Evolutionary conservation across 1,140 invertebrate genomes (phyloP).

Genomic region (Pristionchus pacificus): DNA sequence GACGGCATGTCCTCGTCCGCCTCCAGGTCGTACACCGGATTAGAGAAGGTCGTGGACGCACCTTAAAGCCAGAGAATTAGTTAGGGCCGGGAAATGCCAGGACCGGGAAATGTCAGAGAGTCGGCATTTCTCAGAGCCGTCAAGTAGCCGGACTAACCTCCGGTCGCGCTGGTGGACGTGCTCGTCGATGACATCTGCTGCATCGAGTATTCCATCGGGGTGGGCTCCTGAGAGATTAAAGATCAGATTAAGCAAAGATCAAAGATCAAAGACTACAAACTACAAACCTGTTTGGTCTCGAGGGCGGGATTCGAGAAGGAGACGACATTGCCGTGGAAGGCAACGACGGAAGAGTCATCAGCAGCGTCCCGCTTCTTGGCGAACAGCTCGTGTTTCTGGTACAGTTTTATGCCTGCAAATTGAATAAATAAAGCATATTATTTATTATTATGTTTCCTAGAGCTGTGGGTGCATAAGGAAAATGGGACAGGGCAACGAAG

Average conservation of each 20-base stretch:
- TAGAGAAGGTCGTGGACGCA: constrained; percentile 49
- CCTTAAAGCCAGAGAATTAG: no score
- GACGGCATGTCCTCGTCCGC: neutral
- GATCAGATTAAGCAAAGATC: constrained; percentile 12
- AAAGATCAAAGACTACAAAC: neutral
- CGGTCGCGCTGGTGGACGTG: constrained; percentile 14
- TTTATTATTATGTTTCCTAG: no score
- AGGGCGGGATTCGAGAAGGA: constrained; percentile 56
- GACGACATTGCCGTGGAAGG: constrained; percentile 56
- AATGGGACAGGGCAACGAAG: no score
- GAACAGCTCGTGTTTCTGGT: constrained; percentile 38
- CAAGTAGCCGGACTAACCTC: constrained; percentile 17
- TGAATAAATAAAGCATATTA: neutral
- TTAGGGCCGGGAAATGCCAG: no score
- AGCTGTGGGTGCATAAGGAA: no score
- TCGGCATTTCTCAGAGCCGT: no score
- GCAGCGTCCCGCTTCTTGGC: constrained; percentile 54
- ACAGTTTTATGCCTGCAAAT: constrained; percentile 40
- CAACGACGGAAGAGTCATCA: constrained; percentile 44
- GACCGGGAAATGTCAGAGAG: no score
- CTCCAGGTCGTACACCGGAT: constrained; percentile 56
- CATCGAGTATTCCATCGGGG: constrained; percentile 47
- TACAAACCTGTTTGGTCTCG: constrained; percentile 40
- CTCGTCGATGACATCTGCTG: constrained; percentile 31
- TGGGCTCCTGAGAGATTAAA: constrained; percentile 28